Conservation (phyloP, 2,113 vertebrate species). For the Malurus cyaneus region DNA sequence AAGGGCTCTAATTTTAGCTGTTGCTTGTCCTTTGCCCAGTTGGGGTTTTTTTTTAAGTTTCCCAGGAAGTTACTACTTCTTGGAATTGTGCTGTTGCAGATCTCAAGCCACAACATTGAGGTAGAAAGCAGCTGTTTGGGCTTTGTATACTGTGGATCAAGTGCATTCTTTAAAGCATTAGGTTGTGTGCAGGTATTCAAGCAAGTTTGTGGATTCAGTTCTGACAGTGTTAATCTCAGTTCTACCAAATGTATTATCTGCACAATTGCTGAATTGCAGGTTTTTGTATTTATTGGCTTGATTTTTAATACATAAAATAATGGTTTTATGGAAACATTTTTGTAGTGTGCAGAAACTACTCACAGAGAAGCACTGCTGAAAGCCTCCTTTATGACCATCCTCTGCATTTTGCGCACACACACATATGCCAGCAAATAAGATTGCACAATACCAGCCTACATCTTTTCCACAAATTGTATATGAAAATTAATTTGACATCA, state of each 20-base stretch:
- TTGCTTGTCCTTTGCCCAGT: neutral
- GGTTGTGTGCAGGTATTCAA: neutral
- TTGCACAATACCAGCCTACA: neutral
- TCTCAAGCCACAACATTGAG: neutral
- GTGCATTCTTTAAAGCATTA: neutral
- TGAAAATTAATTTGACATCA: neutral
- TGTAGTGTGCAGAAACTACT: neutral
- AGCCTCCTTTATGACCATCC: neutral
- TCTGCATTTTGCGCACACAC: neutral
- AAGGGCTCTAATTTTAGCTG: neutral
- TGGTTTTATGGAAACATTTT: neutral
- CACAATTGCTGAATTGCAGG: neutral
- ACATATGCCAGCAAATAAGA: neutral
- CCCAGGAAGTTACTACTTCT: neutral
- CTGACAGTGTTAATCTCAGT: neutral
- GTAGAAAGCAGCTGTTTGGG: neutral
- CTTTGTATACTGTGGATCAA: fast-evolving
- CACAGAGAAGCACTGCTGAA: neutral
- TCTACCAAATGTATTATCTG: neutral
- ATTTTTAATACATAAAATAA: neutral
- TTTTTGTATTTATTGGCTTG: neutral
- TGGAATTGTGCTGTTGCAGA: neutral
- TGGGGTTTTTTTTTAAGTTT: neutral
- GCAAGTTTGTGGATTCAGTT: neutral
- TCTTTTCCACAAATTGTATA: neutral